Conservation (phyloP, 1,140 invertebrate species). For the Planococcus citri region DNA sequence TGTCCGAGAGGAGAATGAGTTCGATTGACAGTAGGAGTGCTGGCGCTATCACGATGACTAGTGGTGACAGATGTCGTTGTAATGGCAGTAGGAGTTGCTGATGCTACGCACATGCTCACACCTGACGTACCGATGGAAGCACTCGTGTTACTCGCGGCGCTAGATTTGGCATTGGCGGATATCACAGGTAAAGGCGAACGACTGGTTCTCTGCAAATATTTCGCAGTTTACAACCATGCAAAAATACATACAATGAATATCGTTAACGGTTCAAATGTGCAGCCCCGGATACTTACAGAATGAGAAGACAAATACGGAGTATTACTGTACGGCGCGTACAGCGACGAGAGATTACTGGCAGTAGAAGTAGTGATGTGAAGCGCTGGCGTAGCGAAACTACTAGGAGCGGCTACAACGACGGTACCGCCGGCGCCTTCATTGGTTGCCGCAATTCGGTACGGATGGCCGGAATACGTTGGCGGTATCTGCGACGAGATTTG, state of each 20-base stretch:
- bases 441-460: too few species aligned
- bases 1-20: slow-evolving; percentile 58
- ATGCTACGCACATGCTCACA: neutral
- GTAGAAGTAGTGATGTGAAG: neutral
- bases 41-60: slow-evolving; percentile 39
- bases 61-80: slow-evolving; percentile 27
- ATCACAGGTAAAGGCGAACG: slow-evolving; percentile 25
- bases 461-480: neutral
- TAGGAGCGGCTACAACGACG: slow-evolving; percentile 6
- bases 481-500: slow-evolving; percentile 20
- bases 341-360: slow-evolving; percentile 21
- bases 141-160: neutral
- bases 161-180: slow-evolving; percentile 23
- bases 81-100: slow-evolving; percentile 7
- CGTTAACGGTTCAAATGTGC: too few species aligned
- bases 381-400: slow-evolving; percentile 2
- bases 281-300: neutral
- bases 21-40: slow-evolving; percentile 37
- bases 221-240: neutral
- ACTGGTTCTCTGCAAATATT: slow-evolving; percentile 22
- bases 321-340: slow-evolving; percentile 25
- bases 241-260: neutral
- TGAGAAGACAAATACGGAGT: slow-evolving; percentile 25
- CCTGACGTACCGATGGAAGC: slow-evolving; percentile 1
- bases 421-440: too few species aligned